Conservation (phyloP, 2,113 vertebrate genomes). For the Corythoichthys intestinalis region DNA sequence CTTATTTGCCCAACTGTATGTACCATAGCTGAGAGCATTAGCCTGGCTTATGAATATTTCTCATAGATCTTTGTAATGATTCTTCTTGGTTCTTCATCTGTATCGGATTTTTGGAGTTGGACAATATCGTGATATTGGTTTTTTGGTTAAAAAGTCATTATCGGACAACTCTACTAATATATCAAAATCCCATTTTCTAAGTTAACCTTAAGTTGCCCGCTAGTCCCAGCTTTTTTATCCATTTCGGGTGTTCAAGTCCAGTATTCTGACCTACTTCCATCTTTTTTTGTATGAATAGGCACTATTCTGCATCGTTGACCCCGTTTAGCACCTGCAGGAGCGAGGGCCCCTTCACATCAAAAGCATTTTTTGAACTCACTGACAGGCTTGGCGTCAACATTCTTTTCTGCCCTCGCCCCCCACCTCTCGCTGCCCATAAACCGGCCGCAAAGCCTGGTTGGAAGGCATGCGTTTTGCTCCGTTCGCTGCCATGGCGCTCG, state of each 20-base stretch:
- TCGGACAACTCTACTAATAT: no score
- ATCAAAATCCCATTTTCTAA: no score
- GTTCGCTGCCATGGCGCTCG: constrained; percentile 48
- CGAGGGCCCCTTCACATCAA: constrained; percentile 48
- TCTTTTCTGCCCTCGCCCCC: not conserved
- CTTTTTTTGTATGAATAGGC: constrained; percentile 19
- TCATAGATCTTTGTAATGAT: no score
- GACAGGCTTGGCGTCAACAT: constrained; percentile 51
- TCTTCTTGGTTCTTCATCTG: no score
- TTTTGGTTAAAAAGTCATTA: no score
- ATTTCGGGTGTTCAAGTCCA: not conserved
- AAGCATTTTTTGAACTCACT: constrained; percentile 41
- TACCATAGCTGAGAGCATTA: no score
- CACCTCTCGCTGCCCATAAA: constrained; percentile 13
- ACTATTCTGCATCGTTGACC: constrained; percentile 29
- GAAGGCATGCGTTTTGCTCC: constrained; percentile 19
- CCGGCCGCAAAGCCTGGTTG: constrained; percentile 34
- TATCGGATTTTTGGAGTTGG: no score
- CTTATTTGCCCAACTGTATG: no score
- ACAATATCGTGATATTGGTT: no score
- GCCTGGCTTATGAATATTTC: no score
- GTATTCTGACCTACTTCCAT: constrained; percentile 17
- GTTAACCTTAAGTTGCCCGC: no score
- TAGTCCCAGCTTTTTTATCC: no score
- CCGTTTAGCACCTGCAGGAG: constrained; percentile 46